These are phyloP conservation scores for Daphoenositta chrysoptera DNA, from an alignment of 2,113 vertebrate species.

Conservation along the genomic window DNA sequence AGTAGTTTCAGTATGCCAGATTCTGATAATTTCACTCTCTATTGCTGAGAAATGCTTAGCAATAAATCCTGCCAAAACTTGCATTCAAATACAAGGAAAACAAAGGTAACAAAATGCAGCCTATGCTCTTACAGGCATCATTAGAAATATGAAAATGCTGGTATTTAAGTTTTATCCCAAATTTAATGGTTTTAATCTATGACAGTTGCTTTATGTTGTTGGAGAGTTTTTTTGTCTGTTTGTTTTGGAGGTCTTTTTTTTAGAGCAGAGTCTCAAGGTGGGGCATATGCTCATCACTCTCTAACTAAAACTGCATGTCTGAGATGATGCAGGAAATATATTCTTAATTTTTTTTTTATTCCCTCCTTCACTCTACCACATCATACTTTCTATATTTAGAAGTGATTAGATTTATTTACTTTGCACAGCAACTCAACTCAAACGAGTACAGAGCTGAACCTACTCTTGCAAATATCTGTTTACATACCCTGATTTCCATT, in stretches of 20 bases:
- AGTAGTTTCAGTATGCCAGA: not conserved
- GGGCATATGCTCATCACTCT: not conserved
- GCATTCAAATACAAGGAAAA: not conserved
- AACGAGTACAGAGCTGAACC: not conserved
- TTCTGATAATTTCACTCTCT: not conserved
- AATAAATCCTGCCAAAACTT: not conserved
- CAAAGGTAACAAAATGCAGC: not conserved
- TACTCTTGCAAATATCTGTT: conserved; percentile 26
- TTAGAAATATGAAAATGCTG: not conserved
- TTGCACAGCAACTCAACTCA: not conserved
- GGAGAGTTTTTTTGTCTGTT: rapidly evolving
- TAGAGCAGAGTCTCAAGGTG: not conserved
- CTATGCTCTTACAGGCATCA: not conserved
- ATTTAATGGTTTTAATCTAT: not conserved
- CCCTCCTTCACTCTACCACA: not conserved
- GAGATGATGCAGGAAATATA: not conserved
- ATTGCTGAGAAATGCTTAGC: not conserved
- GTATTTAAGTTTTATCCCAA: not conserved
- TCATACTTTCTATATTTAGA: not conserved
- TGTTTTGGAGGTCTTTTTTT: not conserved
- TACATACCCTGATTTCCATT: conserved; percentile 14
- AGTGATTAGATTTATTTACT: conserved; percentile 40
- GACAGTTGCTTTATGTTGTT: not conserved
- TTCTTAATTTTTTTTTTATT: not conserved
- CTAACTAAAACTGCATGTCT: too few relatives aligned